Percentiles rank a stretch among this genome's conserved stretches.
phyloP scores from a whole-genome alignment of 2,113 vertebrate genomes.

The Rissa tridactyla region DNA sequence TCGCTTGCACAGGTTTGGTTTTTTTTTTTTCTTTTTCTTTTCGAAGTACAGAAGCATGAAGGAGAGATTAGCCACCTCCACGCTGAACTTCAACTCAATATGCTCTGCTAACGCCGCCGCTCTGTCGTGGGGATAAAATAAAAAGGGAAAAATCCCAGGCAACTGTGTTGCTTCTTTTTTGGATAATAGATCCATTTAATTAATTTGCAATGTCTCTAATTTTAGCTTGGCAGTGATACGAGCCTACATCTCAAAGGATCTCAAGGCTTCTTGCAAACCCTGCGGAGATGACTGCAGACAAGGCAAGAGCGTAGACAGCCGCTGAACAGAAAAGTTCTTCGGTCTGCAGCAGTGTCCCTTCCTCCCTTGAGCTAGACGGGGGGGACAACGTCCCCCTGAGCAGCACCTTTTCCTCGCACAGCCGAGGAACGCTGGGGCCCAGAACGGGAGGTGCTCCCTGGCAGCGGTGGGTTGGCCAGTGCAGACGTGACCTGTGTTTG shows the following conservation, averaged over 20 bases:
- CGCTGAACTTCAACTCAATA: not conserved
- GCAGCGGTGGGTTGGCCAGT: rapidly evolving
- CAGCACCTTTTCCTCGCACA: rapidly evolving
- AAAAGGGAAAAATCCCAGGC: not conserved
- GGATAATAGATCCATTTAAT: too few species aligned
- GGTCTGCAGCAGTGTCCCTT: not conserved
- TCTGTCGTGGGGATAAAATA: not conserved
- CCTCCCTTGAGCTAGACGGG: rapidly evolving
- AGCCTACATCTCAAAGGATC: not conserved
- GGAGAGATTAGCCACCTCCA: not conserved
- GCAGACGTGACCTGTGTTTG: rapidly evolving
- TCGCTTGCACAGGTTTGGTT: not conserved
- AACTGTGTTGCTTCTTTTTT: rapidly evolving
- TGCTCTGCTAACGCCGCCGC: not conserved
- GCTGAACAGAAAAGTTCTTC: too few species aligned
- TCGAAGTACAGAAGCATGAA: not conserved
- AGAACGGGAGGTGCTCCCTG: not conserved
- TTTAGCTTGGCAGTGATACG: not conserved
- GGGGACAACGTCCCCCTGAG: rapidly evolving
- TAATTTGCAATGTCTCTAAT: not conserved
- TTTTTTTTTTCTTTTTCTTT: too few species aligned
- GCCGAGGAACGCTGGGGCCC: not conserved
- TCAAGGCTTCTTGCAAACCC: not conserved
- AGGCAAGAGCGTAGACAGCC: rapidly evolving
- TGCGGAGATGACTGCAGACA: not conserved